A percentile compares a stretch with the other conserved stretches of the same genome.
Evolutionary conservation across 2,888 invertebrate genomes (phyloP).

Genomic region (Patella depressa): DNA sequence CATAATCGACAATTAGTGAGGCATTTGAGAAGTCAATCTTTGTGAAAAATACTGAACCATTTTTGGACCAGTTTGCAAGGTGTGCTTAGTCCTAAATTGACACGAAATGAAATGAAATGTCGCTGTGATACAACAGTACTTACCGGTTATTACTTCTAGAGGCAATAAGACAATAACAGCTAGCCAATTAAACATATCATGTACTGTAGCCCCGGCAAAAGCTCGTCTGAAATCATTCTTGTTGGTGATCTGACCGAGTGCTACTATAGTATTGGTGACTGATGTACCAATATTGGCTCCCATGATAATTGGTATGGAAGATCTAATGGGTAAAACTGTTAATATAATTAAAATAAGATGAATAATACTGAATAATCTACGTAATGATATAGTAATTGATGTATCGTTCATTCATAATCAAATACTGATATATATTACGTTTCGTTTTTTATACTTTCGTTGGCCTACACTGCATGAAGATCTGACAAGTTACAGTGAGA

Average conservation of each 20-base stretch:
- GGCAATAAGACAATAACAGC: constrained; percentile 73
- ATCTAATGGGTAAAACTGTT: constrained; percentile 68
- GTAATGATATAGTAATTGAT: too few species aligned
- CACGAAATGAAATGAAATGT: background rate
- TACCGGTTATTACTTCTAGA: constrained; percentile 70
- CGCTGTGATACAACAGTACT: background rate
- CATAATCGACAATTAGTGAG: too few species aligned
- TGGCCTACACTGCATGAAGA: too few species aligned
- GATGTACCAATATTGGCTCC: constrained; percentile 76
- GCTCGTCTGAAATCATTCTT: constrained; percentile 73
- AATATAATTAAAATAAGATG: constrained; percentile 23
- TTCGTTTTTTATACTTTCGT: too few species aligned
- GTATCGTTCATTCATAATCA: too few species aligned
- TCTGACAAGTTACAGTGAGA: too few species aligned
- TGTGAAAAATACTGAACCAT: background rate
- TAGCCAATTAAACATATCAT: constrained; percentile 76
- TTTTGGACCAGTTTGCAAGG: too few species aligned
- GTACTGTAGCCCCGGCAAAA: constrained; percentile 75
- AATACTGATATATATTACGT: too few species aligned
- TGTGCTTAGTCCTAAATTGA: too few species aligned
- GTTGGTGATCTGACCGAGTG: constrained; percentile 68
- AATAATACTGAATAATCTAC: too few species aligned
- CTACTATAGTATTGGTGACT: constrained; percentile 75
- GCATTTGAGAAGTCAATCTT: too few species aligned
- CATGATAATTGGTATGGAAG: constrained; percentile 75